Percentiles rank a stretch among this genome's conserved stretches.
Evolutionary conservation across 2,888 invertebrate genomes (phyloP).

Genomic region (Drosophila ezoana): DNA sequence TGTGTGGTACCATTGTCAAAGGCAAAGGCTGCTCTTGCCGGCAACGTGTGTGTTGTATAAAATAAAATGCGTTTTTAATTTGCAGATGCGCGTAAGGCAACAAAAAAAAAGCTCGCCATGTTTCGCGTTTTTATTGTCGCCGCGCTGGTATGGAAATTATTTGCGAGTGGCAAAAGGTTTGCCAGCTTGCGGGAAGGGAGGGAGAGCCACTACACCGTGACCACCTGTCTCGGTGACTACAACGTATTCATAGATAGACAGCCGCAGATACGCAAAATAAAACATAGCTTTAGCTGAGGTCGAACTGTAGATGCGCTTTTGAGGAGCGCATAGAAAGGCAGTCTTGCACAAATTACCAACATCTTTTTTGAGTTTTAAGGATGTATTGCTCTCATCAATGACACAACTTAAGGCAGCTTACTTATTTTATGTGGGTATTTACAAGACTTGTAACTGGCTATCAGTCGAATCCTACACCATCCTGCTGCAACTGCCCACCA

Average conservation of each 20-base stretch:
- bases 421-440: slow-evolving; percentile 48
- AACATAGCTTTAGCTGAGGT: background rate
- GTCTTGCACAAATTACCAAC: no score
- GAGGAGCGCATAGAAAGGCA: no score
- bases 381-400: slow-evolving; percentile 19
- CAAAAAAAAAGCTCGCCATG: slow-evolving; percentile 43
- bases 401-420: slow-evolving; percentile 8
- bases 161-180: slow-evolving; percentile 71
- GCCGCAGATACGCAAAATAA: slow-evolving; percentile 30
- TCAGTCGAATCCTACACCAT: slow-evolving; percentile 46
- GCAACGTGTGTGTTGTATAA: slow-evolving; percentile 48
- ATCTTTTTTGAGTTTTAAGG: no score
- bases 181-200: slow-evolving; percentile 22
- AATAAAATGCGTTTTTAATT: slow-evolving; percentile 81
- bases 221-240: slow-evolving; percentile 62
- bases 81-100: slow-evolving; percentile 77
- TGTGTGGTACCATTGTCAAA: slow-evolving; percentile 69
- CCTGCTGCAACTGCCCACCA: slow-evolving; percentile 36
- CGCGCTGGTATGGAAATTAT: slow-evolving; percentile 61
- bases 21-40: slow-evolving; percentile 49
- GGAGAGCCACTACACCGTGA: slow-evolving; percentile 36
- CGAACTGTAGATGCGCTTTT: slow-evolving; percentile 7
- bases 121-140: slow-evolving; percentile 69
- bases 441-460: slow-evolving; percentile 42
- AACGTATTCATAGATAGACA: slow-evolving; percentile 45